phyloP scores from a whole-genome alignment of 2,113 vertebrate species.

The Pangasianodon gigas region DNA sequence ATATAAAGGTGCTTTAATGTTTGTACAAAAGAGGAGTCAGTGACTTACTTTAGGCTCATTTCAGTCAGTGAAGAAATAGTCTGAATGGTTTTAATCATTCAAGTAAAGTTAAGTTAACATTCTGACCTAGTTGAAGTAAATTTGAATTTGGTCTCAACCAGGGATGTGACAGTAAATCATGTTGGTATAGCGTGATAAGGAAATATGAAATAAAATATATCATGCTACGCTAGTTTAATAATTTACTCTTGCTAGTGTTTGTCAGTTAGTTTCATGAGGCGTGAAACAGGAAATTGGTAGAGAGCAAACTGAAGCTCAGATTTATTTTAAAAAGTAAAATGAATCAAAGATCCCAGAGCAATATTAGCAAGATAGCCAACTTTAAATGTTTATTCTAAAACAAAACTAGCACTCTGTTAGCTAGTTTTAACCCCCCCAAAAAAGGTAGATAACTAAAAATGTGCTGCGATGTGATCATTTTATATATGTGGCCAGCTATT shows the following conservation, averaged over 20 bases:
- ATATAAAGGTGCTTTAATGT: not conserved
- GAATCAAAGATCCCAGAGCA: not conserved
- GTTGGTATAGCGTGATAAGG: not conserved
- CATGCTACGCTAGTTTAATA: not conserved
- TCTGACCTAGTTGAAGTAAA: not conserved
- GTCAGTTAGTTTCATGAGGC: not conserved
- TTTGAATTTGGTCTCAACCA: not conserved
- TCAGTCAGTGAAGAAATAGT: not conserved
- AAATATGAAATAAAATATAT: not conserved
- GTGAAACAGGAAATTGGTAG: not conserved
- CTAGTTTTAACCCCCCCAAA: too few species aligned
- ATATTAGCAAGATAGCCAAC: not conserved
- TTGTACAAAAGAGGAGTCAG: not conserved
- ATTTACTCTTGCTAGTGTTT: not conserved
- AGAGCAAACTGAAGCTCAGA: not conserved
- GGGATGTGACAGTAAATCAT: not conserved
- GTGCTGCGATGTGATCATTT: not conserved
- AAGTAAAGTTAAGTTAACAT: not conserved
- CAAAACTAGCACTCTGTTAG: not conserved
- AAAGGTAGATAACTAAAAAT: not conserved
- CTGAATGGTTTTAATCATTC: not conserved
- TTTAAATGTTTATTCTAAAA: not conserved
- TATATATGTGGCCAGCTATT: not conserved
- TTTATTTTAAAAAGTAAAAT: not conserved
- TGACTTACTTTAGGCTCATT: not conserved